Percentiles rank a stretch among this genome's conserved stretches.
Conservation (phyloP, 2,113 vertebrate species). For the Cranoglanis bouderius region DNA sequence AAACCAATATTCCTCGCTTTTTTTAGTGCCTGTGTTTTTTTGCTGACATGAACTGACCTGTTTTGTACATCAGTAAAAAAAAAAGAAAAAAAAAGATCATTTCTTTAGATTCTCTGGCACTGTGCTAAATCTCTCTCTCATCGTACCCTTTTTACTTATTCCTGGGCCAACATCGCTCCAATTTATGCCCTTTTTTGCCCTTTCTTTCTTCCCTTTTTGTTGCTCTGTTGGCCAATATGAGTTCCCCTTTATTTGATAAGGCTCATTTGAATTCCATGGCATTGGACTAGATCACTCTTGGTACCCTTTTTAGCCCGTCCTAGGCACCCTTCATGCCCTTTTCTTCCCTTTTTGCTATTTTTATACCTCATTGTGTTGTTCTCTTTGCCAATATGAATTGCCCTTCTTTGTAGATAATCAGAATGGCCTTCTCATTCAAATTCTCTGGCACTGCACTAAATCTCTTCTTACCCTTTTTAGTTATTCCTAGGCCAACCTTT, state of each 20-base stretch:
- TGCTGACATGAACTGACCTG: conserved; percentile 5
- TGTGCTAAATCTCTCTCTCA: conserved; percentile 2
- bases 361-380: conserved; percentile 7
- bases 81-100: no score
- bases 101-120: not conserved
- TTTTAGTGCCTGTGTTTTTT: not conserved
- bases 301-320: conserved; percentile 13
- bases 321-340: conserved; percentile 19
- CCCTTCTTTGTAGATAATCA: conserved; percentile 28
- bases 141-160: conserved; percentile 33
- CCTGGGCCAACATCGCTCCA: conserved; percentile 8
- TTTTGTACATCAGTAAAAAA: conserved; percentile 1
- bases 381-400: conserved; percentile 29
- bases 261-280: not conserved
- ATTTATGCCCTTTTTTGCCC: not conserved
- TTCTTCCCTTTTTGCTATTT: conserved; percentile 1
- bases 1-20: not conserved
- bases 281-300: conserved; percentile 15
- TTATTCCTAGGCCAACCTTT: conserved; percentile 40
- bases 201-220: not conserved
- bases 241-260: not conserved
- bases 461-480: conserved; percentile 42
- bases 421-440: conserved; percentile 42
- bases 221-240: not conserved
- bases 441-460: conserved; percentile 16